Evolutionary conservation across 2,888 invertebrate genomes (phyloP).

Genomic region (Pimpla rufipes): DNA sequence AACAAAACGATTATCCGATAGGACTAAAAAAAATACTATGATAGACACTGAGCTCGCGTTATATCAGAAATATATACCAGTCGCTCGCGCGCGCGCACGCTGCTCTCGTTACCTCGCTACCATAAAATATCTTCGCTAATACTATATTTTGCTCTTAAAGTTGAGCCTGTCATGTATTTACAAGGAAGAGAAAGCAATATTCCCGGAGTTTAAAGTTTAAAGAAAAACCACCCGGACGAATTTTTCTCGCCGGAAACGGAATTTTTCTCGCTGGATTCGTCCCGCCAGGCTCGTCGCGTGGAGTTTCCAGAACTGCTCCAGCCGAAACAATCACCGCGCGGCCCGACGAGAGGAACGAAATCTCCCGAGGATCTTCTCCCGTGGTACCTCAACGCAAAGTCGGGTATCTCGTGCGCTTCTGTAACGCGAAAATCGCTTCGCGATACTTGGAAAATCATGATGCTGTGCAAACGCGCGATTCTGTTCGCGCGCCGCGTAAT

Average conservation of each 20-base stretch:
- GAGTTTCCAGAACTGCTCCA: constrained; percentile 27
- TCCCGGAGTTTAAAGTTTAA: background rate
- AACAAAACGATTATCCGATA: constrained; percentile 3
- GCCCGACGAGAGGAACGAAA: background rate
- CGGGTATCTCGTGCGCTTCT: constrained; percentile 38
- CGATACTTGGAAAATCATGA: constrained; percentile 40
- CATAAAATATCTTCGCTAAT: constrained; percentile 26
- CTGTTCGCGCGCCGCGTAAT: too few species aligned
- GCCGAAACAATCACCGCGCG: background rate
- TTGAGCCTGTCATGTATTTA: constrained; percentile 48
- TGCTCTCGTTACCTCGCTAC: background rate
- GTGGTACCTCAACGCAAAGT: constrained; percentile 29
- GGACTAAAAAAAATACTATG: constrained; percentile 27
- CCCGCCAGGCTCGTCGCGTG: constrained; percentile 4
- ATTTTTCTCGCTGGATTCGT: constrained; percentile 1
- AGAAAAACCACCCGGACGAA: background rate
- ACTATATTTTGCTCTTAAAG: constrained; percentile 15
- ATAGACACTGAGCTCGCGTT: constrained; percentile 20
- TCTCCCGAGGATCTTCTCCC: constrained; percentile 31
- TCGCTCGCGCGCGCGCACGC: background rate
- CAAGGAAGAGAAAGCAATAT: constrained; percentile 16
- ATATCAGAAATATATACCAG: constrained; percentile 6
- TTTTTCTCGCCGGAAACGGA: background rate
- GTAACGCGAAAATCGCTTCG: constrained; percentile 40
- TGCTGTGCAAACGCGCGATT: constrained; percentile 20